phyloP scores from a whole-genome alignment of 2,888 invertebrate genomes.

The Thelaira solivaga region DNA sequence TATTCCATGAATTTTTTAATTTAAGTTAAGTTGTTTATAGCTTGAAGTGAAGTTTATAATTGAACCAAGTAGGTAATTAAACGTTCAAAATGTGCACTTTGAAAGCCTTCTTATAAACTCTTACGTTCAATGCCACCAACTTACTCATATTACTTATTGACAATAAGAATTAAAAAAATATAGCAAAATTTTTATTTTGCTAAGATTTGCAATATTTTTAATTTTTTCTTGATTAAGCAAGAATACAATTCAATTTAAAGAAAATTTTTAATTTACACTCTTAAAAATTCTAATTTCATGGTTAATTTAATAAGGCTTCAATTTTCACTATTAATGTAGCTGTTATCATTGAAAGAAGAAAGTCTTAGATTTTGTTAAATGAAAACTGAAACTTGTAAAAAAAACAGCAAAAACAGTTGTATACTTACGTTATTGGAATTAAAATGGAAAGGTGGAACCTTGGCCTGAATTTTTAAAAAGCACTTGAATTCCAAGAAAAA shows the following conservation, averaged over 20 bases:
- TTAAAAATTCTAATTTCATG: background rate
- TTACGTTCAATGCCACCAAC: slow-evolving; percentile 69
- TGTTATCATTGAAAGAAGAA: too few relatives aligned
- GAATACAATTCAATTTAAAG: background rate
- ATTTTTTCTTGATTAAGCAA: slow-evolving; percentile 21
- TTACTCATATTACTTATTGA: slow-evolving; percentile 67
- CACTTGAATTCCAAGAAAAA: too few relatives aligned
- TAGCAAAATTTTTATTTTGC: slow-evolving; percentile 39
- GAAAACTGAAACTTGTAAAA: too few relatives aligned
- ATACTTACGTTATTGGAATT: too few relatives aligned
- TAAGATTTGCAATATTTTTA: slow-evolving; percentile 33
- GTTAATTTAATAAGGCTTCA: background rate
- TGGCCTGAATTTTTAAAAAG: too few relatives aligned
- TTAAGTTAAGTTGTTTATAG: background rate
- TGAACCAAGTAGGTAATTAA: slow-evolving; percentile 41
- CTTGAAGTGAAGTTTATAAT: slow-evolving; percentile 1
- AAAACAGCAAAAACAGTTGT: too few relatives aligned
- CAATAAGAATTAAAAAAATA: slow-evolving; percentile 30
- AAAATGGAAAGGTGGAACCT: too few relatives aligned
- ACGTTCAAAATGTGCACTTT: slow-evolving; percentile 61
- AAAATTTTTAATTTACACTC: slow-evolving; percentile 12
- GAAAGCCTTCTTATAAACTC: slow-evolving; percentile 70
- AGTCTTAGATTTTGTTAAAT: too few relatives aligned
- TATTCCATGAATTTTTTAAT: background rate
- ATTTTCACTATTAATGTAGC: too few relatives aligned